These are phyloP conservation scores for Eospalax fontanierii DNA, from an alignment of 2,797 vertebrate genomes.

Conservation along the genomic window DNA sequence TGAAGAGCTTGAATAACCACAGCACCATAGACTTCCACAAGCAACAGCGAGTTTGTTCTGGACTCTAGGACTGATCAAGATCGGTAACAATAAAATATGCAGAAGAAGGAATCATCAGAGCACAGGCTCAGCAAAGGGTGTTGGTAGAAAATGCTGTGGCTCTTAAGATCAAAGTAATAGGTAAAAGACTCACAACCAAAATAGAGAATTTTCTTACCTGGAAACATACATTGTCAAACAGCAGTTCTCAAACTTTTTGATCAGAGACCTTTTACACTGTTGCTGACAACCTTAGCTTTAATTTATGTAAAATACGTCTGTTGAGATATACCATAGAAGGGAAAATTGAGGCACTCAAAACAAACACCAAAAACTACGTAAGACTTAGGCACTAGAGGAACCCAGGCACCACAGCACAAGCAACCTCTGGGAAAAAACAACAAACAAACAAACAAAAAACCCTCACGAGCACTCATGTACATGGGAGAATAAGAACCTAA, in stretches of 20 bases:
- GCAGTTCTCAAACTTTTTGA: background rate
- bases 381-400: background rate
- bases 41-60: background rate
- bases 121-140: background rate
- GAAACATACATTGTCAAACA: background rate
- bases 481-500: background rate
- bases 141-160: background rate
- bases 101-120: too few relatives aligned
- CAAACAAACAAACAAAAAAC: too few relatives aligned
- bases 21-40: rapidly evolving
- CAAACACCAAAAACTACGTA: background rate
- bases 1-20: rapidly evolving
- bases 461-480: background rate
- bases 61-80: background rate
- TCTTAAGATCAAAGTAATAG: rapidly evolving
- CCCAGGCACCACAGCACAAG: background rate
- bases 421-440: too few relatives aligned
- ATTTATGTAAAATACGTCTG: background rate
- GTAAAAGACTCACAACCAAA: background rate
- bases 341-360: background rate
- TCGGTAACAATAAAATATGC: rapidly evolving
- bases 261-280: background rate
- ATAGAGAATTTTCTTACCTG: background rate
- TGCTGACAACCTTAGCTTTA: background rate
- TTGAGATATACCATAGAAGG: background rate